Percentiles rank a stretch among this genome's conserved stretches.
Evolutionary conservation across 2,113 vertebrate genomes (phyloP).

Genomic region (Cheilinus undulatus): DNA sequence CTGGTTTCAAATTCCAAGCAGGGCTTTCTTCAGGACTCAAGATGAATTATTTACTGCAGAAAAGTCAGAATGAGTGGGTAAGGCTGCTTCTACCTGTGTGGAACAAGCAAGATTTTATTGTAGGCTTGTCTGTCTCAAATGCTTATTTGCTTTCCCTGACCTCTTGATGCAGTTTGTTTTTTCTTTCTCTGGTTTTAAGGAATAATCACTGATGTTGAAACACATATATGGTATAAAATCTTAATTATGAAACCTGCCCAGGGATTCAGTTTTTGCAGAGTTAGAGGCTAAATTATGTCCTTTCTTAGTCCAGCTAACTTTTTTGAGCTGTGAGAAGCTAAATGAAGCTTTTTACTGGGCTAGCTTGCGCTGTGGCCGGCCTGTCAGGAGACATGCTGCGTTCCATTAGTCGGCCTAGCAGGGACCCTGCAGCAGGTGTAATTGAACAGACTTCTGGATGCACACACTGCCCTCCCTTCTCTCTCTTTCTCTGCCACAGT

Average conservation of each 20-base stretch:
- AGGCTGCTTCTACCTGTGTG: neutral
- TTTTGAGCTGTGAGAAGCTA: slow-evolving; percentile 72
- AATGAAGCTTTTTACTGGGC: slow-evolving; percentile 82
- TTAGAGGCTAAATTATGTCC: slow-evolving; percentile 55
- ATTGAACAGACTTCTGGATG: slow-evolving; percentile 85
- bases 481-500: slow-evolving; percentile 62
- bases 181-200: slow-evolving; percentile 19
- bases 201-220: slow-evolving; percentile 1
- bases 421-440: slow-evolving; percentile 85
- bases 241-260: neutral
- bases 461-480: slow-evolving; percentile 65
- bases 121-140: neutral
- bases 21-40: neutral
- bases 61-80: neutral
- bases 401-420: slow-evolving; percentile 85
- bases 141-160: slow-evolving; percentile 19
- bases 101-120: slow-evolving; percentile 9
- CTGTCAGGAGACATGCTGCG: slow-evolving; percentile 85
- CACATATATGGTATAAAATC: slow-evolving; percentile 4
- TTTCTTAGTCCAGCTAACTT: slow-evolving; percentile 67
- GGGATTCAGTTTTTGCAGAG: slow-evolving; percentile 1
- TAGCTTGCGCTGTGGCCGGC: slow-evolving; percentile 74
- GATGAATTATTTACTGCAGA: neutral
- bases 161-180: slow-evolving; percentile 4
- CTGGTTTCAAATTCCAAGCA: slow-evolving; percentile 19